These are phyloP conservation scores for Clytia hemisphaerica DNA, from an alignment of 30 jellyfish, hydroid and myxozoan genomes.

Conservation along the genomic window DNA sequence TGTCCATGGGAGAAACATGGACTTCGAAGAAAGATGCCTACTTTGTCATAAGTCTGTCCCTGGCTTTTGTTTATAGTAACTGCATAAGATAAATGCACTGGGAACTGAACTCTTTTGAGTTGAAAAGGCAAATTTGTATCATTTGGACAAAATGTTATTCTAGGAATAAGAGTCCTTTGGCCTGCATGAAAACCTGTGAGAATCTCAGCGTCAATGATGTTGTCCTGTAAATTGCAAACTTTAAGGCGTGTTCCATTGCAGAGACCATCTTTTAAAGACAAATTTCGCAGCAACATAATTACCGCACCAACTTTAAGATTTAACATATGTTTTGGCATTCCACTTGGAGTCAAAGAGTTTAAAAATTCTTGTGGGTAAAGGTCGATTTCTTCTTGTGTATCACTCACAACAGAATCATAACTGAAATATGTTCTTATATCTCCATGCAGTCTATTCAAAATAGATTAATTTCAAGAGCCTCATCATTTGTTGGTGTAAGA, in stretches of 20 bases:
- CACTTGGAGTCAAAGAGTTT: conserved; percentile 20
- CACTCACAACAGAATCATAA: conserved; percentile 20
- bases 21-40: conserved; percentile 19
- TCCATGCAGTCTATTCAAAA: conserved; percentile 21
- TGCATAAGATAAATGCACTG: conserved; percentile 29
- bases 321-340: conserved; percentile 50
- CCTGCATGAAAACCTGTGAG: conserved; percentile 24
- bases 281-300: conserved; percentile 33
- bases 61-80: conserved; percentile 48
- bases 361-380: conserved; percentile 17
- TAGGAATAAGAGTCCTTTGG: conserved; percentile 14
- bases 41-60: conserved; percentile 32
- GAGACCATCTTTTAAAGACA: conserved; percentile 24
- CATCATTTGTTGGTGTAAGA: conserved; percentile 34
- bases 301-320: conserved; percentile 44
- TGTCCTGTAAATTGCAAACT: conserved; percentile 12
- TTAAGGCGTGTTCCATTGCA: conserved; percentile 38
- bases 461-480: conserved; percentile 1
- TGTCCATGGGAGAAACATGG: conserved; percentile 50
- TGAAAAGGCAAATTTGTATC: conserved; percentile 28
- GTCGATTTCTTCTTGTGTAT: conserved; percentile 18
- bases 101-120: conserved; percentile 34
- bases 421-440: neutral
- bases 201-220: conserved; percentile 22
- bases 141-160: conserved; percentile 37